Evolutionary conservation across 2,797 vertebrate genomes (phyloP).

Genomic region (Amblyopsis hoosieri): DNA sequence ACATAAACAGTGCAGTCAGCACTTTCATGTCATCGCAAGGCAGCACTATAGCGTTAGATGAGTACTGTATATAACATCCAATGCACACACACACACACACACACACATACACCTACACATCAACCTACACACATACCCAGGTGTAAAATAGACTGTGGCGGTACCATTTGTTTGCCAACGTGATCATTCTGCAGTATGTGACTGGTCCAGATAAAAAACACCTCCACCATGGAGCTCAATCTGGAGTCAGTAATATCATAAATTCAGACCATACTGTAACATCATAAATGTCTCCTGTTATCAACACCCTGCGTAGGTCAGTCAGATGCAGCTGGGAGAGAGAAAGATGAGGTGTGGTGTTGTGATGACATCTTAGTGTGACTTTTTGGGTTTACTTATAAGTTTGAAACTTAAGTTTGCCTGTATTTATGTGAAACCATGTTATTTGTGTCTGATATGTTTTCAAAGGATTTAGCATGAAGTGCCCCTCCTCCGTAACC

Average conservation of each 20-base stretch:
- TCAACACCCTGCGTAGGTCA: no score
- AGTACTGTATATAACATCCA: neutral
- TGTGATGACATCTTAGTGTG: no score
- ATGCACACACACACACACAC: neutral
- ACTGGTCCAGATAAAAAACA: neutral
- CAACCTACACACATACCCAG: neutral
- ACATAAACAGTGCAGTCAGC: neutral
- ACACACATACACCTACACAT: conserved; percentile 2
- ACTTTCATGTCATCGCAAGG: neutral
- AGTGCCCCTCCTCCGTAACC: conserved; percentile 6
- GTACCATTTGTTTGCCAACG: conserved; percentile 39
- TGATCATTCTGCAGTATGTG: conserved; percentile 48
- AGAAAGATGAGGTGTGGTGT: no score
- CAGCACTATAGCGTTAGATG: neutral
- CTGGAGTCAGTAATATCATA: no score
- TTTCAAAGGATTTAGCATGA: conserved; percentile 48
- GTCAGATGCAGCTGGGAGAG: no score
- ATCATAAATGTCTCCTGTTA: no score
- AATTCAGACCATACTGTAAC: no score
- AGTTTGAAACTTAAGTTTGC: conserved; percentile 20
- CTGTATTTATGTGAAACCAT: conserved; percentile 47
- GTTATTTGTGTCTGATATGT: conserved; percentile 48
- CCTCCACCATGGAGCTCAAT: no score
- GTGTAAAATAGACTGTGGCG: conserved; percentile 20
- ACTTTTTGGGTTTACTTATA: neutral